A percentile compares a stretch with the other conserved stretches of the same genome.
Evolutionary conservation across 2,888 invertebrate species (phyloP).

Genomic region (Lasioglossum pauxillum): DNA sequence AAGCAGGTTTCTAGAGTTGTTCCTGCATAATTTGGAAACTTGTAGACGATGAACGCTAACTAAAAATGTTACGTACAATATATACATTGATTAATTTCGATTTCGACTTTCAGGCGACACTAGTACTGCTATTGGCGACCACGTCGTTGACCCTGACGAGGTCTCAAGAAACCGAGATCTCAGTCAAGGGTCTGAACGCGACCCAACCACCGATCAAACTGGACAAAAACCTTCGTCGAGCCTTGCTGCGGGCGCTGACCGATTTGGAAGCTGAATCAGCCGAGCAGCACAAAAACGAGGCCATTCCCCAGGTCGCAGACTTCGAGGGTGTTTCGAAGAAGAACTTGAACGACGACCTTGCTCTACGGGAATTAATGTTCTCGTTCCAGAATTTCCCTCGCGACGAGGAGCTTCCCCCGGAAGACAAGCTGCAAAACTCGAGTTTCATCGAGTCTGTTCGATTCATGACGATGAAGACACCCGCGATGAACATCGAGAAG

Average conservation of each 20-base stretch:
- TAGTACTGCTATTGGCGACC: constrained; percentile 66
- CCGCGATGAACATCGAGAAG: constrained; percentile 64
- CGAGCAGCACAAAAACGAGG: constrained; percentile 83
- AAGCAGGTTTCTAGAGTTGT: not conserved
- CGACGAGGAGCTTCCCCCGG: constrained; percentile 78
- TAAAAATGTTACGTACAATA: not conserved
- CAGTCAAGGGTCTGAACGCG: constrained; percentile 30
- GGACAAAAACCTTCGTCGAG: constrained; percentile 91
- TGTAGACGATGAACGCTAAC: not conserved
- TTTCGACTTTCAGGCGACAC: constrained; percentile 64
- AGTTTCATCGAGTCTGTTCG: constrained; percentile 78
- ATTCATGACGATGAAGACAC: constrained; percentile 60
- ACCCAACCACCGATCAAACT: constrained; percentile 87
- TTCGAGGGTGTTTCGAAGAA: constrained; percentile 67
- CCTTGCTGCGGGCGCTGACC: constrained; percentile 90
- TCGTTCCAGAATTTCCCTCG: constrained; percentile 77
- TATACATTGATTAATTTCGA: not conserved
- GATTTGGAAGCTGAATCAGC: constrained; percentile 89
- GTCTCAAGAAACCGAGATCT: constrained; percentile 55
- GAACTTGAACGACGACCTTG: constrained; percentile 71
- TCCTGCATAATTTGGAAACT: not conserved
- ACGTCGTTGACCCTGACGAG: constrained; percentile 58
- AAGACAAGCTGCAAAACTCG: constrained; percentile 82
- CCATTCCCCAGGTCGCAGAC: constrained; percentile 80
- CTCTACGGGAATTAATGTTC: constrained; percentile 71